Percentiles rank a stretch among this genome's conserved stretches.
phyloP scores from a whole-genome alignment of 2,113 vertebrate species.

The Chamaetylas fuelleborni region DNA sequence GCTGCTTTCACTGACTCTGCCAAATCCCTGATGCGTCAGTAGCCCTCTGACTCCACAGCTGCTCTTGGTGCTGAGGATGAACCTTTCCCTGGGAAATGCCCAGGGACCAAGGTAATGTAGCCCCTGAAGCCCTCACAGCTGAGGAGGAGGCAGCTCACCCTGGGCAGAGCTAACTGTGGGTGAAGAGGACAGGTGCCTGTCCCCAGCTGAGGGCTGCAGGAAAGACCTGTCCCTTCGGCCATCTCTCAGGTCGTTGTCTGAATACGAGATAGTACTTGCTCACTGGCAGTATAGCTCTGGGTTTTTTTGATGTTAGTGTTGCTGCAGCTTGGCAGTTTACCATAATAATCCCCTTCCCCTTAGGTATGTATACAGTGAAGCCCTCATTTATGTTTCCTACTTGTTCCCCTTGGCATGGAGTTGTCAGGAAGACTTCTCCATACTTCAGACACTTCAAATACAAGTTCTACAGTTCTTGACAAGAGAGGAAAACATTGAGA shows the following conservation, averaged over 20 bases:
- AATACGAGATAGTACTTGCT: not conserved
- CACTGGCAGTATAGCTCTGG: not conserved
- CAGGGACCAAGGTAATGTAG: not conserved
- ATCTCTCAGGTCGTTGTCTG: not conserved
- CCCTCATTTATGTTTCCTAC: not conserved
- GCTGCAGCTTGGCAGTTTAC: not conserved
- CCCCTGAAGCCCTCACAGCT: not conserved
- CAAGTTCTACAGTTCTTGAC: not conserved
- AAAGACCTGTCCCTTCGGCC: not conserved
- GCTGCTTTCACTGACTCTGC: not conserved
- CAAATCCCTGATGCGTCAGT: not conserved
- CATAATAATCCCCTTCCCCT: not conserved
- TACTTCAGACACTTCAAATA: not conserved
- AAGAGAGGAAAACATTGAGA: not conserved
- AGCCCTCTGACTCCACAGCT: not conserved
- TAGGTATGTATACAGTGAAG: not conserved
- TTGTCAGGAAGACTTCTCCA: not conserved
- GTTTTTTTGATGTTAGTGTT: not conserved
- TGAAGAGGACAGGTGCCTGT: not conserved
- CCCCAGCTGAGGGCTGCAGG: not conserved
- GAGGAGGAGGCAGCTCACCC: not conserved
- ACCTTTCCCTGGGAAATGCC: not conserved
- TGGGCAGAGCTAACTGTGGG: accelerated
- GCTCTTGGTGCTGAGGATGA: not conserved
- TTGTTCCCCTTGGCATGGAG: not conserved